Base-by-base conservation (phyloP, 2,888 invertebrate genomes). In the Latrodectus elegans region DNA sequence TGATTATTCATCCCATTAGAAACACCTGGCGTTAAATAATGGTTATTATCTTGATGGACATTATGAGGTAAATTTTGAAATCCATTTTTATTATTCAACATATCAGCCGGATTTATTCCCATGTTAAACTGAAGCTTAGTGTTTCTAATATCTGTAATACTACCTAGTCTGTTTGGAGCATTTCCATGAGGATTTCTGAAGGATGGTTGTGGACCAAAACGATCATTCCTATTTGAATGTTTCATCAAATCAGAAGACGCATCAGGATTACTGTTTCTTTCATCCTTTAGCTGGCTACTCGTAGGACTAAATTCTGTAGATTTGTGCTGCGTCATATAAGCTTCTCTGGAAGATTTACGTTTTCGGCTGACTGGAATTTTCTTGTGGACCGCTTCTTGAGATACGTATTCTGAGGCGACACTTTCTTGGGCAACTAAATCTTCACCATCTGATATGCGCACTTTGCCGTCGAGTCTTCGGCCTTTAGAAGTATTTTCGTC, bases 361-460 rank as follows among this genome's bases (percentile, higher is more conserved):
- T 76, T 86, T 11, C 76, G 53, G n/a, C 49, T 77, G 12, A 76
- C 76, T 10, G 67, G 53, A 38, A 51, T n/a, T 14, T 64, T 83
- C 3, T 26, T 49, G 9, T 60, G 67, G 11, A 9, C 60, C 15
- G 26, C 8, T 51, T 78, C 83, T 71, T 79, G 78, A 49, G 74
- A 74, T 17, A 52, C 64, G n/a, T 78, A 82, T 51, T 84, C 84
- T 1, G 83, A 75, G 6, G 38, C 26, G 0, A 71, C 55, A 51
- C 84, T 88, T 70, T 88, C 88, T 67, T 88, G 79, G 8, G 88
- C 88, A 14, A 80, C 65, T 17, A 88, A 22, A 74, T 88, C 87
- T 10, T 78, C 83, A 0, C 64, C 74, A n/a, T 75, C 78, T 6
- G 68, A 72, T 6, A 86, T 12, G 4, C 70, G 26, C 1, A 74